Conservation (phyloP, 2,797 vertebrate genomes). For the Bradypodion pumilum region DNA sequence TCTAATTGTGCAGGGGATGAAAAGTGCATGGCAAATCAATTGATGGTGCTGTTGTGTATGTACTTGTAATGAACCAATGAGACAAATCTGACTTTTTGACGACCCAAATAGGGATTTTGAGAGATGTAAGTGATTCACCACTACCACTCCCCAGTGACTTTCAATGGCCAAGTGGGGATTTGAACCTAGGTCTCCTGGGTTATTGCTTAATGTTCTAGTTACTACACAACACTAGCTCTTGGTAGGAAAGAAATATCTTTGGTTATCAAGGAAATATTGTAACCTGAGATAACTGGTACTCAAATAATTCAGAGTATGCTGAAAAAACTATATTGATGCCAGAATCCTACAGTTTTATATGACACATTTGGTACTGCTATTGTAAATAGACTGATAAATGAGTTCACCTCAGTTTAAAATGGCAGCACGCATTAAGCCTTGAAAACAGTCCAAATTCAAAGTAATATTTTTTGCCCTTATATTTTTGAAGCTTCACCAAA, state of each 20-base stretch:
- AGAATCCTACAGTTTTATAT: conserved; percentile 30
- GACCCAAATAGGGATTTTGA: too few relatives aligned
- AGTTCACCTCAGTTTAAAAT: conserved; percentile 42
- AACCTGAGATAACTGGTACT: not conserved
- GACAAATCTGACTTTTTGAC: too few relatives aligned
- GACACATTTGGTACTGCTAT: conserved; percentile 25
- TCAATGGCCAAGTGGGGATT: too few relatives aligned
- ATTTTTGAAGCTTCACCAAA: conserved; percentile 5
- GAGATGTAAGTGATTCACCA: too few relatives aligned
- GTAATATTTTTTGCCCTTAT: conserved; percentile 29
- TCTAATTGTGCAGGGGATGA: not conserved
- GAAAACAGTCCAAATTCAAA: conserved; percentile 15
- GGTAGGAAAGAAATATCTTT: not conserved
- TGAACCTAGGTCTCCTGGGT: too few relatives aligned
- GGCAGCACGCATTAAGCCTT: conserved; percentile 32
- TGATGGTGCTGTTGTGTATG: not conserved
- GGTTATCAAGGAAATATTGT: not conserved
- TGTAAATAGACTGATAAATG: conserved; percentile 50
- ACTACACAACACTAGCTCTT: not conserved
- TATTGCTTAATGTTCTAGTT: too few relatives aligned
- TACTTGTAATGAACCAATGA: too few relatives aligned
- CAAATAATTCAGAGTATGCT: not conserved
- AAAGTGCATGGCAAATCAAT: not conserved
- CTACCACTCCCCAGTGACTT: too few relatives aligned
- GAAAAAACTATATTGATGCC: not conserved